phyloP scores from a whole-genome alignment of 2,888 invertebrate genomes.

The Lasioglossum villosulum region DNA sequence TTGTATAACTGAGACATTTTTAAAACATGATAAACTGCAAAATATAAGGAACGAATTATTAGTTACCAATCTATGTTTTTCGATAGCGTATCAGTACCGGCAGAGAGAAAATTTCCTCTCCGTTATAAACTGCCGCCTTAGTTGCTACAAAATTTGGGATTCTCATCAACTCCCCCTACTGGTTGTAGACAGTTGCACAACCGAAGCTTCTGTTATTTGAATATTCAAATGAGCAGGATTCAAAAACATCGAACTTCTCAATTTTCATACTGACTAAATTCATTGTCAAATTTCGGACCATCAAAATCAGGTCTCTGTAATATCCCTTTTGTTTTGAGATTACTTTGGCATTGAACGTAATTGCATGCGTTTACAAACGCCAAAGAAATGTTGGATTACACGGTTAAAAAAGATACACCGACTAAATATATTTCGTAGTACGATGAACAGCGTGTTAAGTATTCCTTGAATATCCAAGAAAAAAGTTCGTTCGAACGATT shows the following conservation, averaged over 20 bases:
- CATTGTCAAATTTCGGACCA: not conserved
- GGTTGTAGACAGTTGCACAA: not conserved
- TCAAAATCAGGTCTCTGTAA: not conserved
- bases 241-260: not conserved
- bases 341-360: not conserved
- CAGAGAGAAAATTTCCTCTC: not conserved
- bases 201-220: not conserved
- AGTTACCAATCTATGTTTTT: not conserved
- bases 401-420: not conserved
- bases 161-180: not conserved
- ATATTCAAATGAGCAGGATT: constrained; percentile 18
- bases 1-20: not conserved
- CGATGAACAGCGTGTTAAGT: not conserved
- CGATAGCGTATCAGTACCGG: not conserved
- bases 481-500: not conserved
- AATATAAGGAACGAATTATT: not conserved
- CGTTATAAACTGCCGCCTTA: not conserved
- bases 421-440: not conserved
- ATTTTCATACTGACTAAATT: not conserved
- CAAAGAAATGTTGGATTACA: not conserved
- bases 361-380: not conserved
- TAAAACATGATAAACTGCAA: not conserved
- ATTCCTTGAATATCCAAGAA: not conserved
- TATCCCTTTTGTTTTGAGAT: not conserved
- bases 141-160: not conserved